These are phyloP conservation scores for Eira barbara DNA, from an alignment of 2,113 vertebrate genomes.

Conservation along the genomic window DNA sequence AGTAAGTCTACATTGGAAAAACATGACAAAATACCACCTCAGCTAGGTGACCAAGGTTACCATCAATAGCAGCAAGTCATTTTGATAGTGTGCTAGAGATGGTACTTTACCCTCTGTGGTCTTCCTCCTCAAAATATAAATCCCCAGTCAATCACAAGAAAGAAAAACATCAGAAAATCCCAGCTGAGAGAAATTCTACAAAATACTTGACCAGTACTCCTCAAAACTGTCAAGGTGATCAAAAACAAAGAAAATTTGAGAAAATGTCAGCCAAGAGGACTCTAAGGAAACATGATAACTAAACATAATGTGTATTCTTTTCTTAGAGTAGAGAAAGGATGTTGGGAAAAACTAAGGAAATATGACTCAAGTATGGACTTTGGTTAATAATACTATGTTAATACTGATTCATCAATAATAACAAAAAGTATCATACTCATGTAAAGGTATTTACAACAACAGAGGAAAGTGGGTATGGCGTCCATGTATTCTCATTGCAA, in stretches of 20 bases:
- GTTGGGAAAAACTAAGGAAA: neutral
- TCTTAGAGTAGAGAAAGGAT: neutral
- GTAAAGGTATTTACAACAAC: neutral
- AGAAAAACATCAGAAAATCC: neutral
- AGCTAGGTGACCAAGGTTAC: neutral
- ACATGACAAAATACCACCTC: neutral
- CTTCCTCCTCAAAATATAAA: neutral
- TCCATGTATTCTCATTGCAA: neutral
- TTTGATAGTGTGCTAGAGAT: neutral
- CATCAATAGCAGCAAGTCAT: neutral
- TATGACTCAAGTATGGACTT: neutral
- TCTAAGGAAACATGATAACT: neutral
- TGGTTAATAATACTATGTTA: neutral
- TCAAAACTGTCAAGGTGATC: neutral
- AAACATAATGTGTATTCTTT: neutral
- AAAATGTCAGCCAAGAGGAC: neutral
- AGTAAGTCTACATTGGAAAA: neutral
- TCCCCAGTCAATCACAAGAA: neutral
- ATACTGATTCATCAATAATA: neutral
- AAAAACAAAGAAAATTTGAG: constrained; percentile 20
- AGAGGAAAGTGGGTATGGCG: neutral
- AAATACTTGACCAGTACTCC: neutral
- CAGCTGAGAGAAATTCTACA: neutral
- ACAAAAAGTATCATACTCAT: neutral
- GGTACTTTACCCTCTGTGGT: neutral